Base-by-base conservation (phyloP, 2,888 invertebrate species). In the Euzetes globulus region DNA sequence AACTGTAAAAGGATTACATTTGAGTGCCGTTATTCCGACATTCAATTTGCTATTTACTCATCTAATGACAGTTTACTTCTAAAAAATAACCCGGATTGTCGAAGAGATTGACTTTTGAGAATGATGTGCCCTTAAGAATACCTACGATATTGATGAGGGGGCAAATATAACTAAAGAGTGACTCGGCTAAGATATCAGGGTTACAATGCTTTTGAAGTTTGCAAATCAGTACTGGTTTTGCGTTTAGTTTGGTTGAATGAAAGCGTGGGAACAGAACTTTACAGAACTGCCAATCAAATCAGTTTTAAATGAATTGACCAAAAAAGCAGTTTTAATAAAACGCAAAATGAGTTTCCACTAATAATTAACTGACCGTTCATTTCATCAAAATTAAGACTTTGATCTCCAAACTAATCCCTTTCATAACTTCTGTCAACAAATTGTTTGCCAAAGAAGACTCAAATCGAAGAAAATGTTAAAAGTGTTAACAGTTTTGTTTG, bases 321-420 rank as follows among this genome's bases (percentile, higher is more conserved):
- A 68, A 68, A 68, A 68, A 68, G 41, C 17, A 68, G 22, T 41
- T 68, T 29, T 29, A 68, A 63, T 6, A 1, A 17, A 68, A 68
- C 45, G 37, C 68, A 60, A 68, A 41, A 41, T 68, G 17, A 41
- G n/a, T 63, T 7, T 1, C 1, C 19, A 68, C 41, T 41, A 41
- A 22, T 41, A 41, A 37, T 68, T 1, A 22, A 29, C 9, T 68
- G 68, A 63, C 15, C 60, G 13, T 13, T 60, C 25, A 63, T 17
- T 33, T n/a, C 25, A 27, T 17, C 58, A 19, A 58, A 19, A n/a
- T 50, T 50, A 50, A 50, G n/a, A 50, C 50, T 25, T 55, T 55
- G 22, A 25, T 19, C 25, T 22, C n/a, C 1, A 22, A 22, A 25
- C 55, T 13, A 22, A 25, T 25, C 13, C 7, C 5, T 13, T 55